Evolutionary conservation across 2,888 invertebrate genomes (phyloP).

Genomic region (Cryptosula pallasiana): DNA sequence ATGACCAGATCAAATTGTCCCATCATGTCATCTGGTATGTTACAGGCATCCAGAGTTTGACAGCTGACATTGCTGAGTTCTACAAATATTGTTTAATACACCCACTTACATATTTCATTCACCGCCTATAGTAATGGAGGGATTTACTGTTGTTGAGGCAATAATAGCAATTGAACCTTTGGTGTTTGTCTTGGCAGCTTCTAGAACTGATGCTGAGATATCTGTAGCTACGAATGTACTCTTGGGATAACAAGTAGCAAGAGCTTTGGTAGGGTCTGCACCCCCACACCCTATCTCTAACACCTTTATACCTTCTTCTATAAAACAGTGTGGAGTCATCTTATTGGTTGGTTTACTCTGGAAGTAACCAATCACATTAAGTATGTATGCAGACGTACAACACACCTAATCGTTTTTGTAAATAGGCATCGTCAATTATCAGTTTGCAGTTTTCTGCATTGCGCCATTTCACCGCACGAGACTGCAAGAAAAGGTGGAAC

Average conservation of each 20-base stretch:
- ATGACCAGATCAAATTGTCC: conserved; percentile 2
- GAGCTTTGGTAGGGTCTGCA: conserved; percentile 2
- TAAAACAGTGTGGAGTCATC: background rate
- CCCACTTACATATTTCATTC: too few species aligned
- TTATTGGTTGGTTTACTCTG: background rate
- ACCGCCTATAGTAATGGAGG: too few species aligned
- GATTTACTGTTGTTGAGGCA: too few species aligned
- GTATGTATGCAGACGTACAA: background rate
- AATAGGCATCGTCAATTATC: background rate
- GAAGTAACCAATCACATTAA: background rate
- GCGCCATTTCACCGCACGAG: background rate
- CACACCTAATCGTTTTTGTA: background rate
- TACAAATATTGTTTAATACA: too few species aligned
- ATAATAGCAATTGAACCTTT: too few species aligned
- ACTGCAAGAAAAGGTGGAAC: background rate
- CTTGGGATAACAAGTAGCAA: background rate
- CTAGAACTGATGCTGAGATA: background rate
- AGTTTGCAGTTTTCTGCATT: background rate
- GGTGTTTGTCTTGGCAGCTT: background rate
- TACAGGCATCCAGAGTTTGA: background rate
- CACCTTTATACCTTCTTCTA: background rate
- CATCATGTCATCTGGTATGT: background rate
- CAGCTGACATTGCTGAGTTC: background rate
- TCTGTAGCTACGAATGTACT: background rate
- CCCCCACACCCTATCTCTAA: conserved; percentile 9